Evolutionary conservation across 1,140 invertebrate species (phyloP), one percentile per base, ranked within the genome.

Genomic region (Neodiprion lecontei): DNA sequence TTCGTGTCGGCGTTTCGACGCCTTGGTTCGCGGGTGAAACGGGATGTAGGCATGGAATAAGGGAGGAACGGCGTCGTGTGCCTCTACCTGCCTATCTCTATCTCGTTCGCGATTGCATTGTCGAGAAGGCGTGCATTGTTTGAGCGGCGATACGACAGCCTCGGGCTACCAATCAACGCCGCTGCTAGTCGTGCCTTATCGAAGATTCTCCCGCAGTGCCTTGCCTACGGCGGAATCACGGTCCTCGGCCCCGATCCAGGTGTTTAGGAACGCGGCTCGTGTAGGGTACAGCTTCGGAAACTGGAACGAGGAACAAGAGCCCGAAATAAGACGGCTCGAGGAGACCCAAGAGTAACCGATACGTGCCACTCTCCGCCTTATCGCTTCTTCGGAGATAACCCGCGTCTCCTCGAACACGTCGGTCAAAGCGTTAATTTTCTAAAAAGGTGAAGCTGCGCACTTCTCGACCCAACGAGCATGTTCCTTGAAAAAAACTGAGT

Each of bases 101-200:
- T 83, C 80, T 81, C 80, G 78, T 17, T 76, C 78, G 77, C 81
- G 82, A 83, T 84, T 84, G 81, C 82, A 84, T 84, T 84, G 83
- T 84, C 83, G 81, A 78, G 70, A 79, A 69, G 77, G 78, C 81
- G 78, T 76, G 80, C 79, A 84, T 84, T 84, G 83, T 84, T 84
- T 83, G 82, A 84, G 80, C 79, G 79, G 75, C 79, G 80, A 82
- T 75, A 79, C 73, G 11, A 12, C n/a, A 74, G 79, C 81, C 81
- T 77, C 72, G 72, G 80, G 81, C 81, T 75, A 81, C 81, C 81
- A 82, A 82, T 82, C 81, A 82, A 77, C 76, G 76, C 73, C 77
- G 74, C 71, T 75, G 79, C 75, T 82, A 73, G 73, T 78, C 81
- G 80, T 82, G 81, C 81, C 81, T 82, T 82, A 82, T 82, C 81